Evolutionary conservation across 2,888 invertebrate genomes (phyloP).

Genomic region (Dusona sp.): DNA sequence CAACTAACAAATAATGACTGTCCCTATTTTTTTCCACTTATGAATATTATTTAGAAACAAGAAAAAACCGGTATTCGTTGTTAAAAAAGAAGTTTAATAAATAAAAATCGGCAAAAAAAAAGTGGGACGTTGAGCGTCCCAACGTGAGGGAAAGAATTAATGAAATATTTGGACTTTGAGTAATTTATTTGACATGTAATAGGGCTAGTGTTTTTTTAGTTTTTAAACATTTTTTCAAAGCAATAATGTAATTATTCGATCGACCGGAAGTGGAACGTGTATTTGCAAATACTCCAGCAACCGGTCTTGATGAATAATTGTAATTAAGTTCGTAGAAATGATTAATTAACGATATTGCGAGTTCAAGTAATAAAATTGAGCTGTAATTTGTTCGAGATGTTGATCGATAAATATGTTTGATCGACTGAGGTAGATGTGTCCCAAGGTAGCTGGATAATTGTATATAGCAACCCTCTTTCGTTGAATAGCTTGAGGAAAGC

Average conservation of each 20-base stretch:
- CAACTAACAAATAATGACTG: too few species aligned
- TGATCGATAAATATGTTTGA: constrained; percentile 3
- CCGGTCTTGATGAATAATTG: background rate
- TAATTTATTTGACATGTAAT: too few species aligned
- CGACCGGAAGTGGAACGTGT: background rate
- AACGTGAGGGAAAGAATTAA: too few species aligned
- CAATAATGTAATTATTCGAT: background rate
- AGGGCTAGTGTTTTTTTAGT: too few species aligned
- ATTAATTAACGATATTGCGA: background rate
- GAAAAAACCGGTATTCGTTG: too few species aligned
- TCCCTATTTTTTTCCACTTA: too few species aligned
- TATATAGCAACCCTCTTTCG: background rate
- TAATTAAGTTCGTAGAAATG: background rate
- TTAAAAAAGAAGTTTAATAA: too few species aligned
- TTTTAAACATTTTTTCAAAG: background rate
- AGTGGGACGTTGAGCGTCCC: too few species aligned
- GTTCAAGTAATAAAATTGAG: background rate
- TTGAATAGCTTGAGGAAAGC: background rate
- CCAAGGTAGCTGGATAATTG: background rate
- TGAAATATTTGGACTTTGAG: too few species aligned
- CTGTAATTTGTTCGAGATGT: background rate
- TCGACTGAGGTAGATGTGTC: background rate
- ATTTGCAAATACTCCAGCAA: background rate
- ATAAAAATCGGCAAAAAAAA: too few species aligned
- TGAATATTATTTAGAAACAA: too few species aligned